Conservation (phyloP, 2,797 vertebrate species). For the Peromyscus aztecus region DNA sequence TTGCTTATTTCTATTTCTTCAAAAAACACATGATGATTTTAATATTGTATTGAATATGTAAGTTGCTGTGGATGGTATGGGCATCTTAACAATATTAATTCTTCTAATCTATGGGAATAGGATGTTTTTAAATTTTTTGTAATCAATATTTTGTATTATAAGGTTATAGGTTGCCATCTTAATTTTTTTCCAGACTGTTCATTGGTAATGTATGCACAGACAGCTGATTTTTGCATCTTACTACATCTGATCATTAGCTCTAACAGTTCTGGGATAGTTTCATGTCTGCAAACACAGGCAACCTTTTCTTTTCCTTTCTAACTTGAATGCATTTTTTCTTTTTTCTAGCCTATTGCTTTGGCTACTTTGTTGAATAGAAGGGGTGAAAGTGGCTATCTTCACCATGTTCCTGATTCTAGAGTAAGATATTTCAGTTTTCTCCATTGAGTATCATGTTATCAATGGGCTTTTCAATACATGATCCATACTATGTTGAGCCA, state of each 20-base stretch:
- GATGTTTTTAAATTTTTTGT: background rate
- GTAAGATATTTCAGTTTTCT: background rate
- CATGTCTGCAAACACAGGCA: background rate
- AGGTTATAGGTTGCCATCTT: background rate
- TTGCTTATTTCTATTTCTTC: background rate
- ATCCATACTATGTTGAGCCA: background rate
- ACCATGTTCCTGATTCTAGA: background rate
- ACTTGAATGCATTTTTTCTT: background rate
- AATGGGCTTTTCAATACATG: background rate
- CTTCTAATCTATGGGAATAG: background rate
- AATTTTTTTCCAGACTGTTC: background rate
- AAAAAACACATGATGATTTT: background rate
- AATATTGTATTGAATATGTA: background rate
- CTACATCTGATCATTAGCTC: background rate
- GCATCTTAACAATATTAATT: background rate
- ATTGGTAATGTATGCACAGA: background rate
- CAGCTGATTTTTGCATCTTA: background rate
- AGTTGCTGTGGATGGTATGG: background rate
- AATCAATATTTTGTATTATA: background rate
- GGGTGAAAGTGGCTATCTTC: background rate
- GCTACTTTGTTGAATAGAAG: background rate
- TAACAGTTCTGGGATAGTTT: background rate
- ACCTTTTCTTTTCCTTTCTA: background rate
- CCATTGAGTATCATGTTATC: background rate
- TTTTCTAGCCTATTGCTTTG: background rate